Evolutionary conservation across 2,113 vertebrate genomes (phyloP), one percentile per base, ranked within the genome.

Genomic region (Catagonus wagneri): DNA sequence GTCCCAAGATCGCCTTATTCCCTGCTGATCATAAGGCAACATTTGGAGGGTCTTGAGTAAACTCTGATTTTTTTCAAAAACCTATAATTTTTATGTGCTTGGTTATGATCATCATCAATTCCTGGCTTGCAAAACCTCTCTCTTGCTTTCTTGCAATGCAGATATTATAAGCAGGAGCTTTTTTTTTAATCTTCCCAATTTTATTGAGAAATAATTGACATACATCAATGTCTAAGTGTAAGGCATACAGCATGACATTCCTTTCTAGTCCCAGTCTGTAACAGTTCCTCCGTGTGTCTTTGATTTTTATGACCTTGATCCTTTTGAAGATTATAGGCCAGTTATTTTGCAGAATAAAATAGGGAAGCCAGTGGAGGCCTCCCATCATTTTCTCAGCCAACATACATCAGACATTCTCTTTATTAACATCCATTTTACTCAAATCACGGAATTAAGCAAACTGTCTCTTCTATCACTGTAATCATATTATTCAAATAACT

Each of bases 1-100:
- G 1, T 74, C 6, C 36, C 11, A 32, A 87, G 12, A 17, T 10
- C 4, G 0, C 14, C 34, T 66, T 0, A 2, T 6, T 1, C 3
- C 13, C n/a, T 72, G 32, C 9, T 71, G 19, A 84, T 75, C 7
- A 32, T 29, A 65, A 72, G 32, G 44, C 22, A 89, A 90, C 74
- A 29, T 3, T 75, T 15, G 6, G 54, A 56, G 29, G 13, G 13
- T 83, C 63, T 83, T 19, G 52, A 50, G 13, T 44, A 54, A 74
- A 65, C 81, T 71, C 29, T n/a, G n/a, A n/a, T n/a, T n/a, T n/a
- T n/a, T n/a, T n/a, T n/a, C n/a, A n/a, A n/a, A n/a, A n/a, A n/a
- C n/a, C n/a, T n/a, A n/a, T n/a, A n/a, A n/a, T n/a, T n/a, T n/a
- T n/a, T n/a, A n/a, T n/a, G n/a, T n/a, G n/a, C n/a, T n/a, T n/a